Evolutionary conservation across 1,140 invertebrate genomes (phyloP).

Genomic region (Bombus fervidus): DNA sequence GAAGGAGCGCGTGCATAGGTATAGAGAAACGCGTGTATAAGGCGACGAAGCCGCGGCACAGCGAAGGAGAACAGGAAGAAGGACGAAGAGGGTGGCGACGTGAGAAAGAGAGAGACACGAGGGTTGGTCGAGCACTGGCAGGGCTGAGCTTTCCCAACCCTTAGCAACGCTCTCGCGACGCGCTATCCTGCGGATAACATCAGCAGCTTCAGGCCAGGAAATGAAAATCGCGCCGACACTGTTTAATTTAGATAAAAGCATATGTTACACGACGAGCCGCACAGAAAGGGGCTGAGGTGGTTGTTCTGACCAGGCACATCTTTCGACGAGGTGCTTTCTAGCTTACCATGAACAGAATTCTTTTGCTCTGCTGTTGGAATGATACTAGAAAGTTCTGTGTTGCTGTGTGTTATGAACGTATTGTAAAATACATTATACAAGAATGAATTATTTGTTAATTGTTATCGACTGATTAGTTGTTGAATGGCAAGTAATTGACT

Average conservation of each 20-base stretch:
- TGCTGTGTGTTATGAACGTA: too few species aligned
- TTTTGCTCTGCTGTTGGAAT: neutral
- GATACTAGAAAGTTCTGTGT: neutral
- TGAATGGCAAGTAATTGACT: too few species aligned
- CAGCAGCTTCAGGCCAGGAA: constrained; percentile 81
- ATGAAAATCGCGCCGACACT: constrained; percentile 83
- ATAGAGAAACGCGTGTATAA: constrained; percentile 55
- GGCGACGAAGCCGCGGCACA: constrained; percentile 19
- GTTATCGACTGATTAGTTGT: too few species aligned
- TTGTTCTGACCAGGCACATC: constrained; percentile 8
- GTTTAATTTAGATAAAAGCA: constrained; percentile 85
- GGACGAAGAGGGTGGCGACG: constrained; percentile 38
- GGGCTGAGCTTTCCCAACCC: constrained; percentile 74
- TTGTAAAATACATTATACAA: too few species aligned
- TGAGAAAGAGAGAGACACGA: constrained; percentile 46
- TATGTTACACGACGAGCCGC: constrained; percentile 79
- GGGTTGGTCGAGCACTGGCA: constrained; percentile 52
- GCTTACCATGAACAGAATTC: constrained; percentile 31
- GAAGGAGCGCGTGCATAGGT: constrained; percentile 60
- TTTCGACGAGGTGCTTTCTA: constrained; percentile 38
- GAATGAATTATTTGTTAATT: too few species aligned
- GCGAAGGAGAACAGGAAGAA: constrained; percentile 48
- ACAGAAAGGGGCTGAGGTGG: neutral
- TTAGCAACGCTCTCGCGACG: constrained; percentile 75
- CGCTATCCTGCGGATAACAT: constrained; percentile 82